phyloP scores from a whole-genome alignment of 2,888 invertebrate genomes.

The Andrena trimmerana region DNA sequence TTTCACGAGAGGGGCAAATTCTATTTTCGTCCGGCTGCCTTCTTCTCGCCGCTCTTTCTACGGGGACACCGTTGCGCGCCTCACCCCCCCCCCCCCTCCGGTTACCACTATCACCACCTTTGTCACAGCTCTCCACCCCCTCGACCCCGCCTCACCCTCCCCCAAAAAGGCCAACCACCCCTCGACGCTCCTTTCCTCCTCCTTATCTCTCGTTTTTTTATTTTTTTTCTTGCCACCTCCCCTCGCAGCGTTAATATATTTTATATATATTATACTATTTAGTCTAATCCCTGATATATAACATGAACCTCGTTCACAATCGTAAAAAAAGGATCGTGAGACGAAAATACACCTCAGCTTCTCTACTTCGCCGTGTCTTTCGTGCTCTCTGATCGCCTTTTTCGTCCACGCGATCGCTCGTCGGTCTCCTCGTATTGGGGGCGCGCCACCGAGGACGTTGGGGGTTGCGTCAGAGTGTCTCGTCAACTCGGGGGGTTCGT shows the following conservation, averaged over 20 bases:
- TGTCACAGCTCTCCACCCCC: constrained; percentile 56
- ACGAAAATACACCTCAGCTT: constrained; percentile 75
- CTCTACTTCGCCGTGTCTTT: constrained; percentile 24
- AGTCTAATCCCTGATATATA: constrained; percentile 85
- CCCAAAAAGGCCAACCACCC: constrained; percentile 52
- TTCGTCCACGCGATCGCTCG: not conserved
- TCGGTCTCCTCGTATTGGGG: not conserved
- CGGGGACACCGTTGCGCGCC: constrained; percentile 7
- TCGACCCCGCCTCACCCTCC: not conserved
- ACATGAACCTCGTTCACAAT: constrained; percentile 83
- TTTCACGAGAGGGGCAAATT: not conserved
- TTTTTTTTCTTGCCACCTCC: constrained; percentile 71
- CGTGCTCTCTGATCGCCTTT: not conserved
- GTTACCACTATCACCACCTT: constrained; percentile 81
- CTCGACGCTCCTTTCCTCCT: not conserved
- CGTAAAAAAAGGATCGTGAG: constrained; percentile 80
- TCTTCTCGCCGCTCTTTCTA: constrained; percentile 5
- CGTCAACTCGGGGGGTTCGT: too few species aligned
- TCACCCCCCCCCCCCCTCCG: constrained; percentile 8
- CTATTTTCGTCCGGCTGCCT: not conserved
- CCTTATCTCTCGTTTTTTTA: not conserved
- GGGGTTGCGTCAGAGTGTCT: not conserved
- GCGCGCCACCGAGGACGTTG: not conserved
- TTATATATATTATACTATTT: constrained; percentile 79
- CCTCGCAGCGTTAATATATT: constrained; percentile 68